phyloP scores from a whole-genome alignment of 2,113 vertebrate species.

The Aythya baeri region DNA sequence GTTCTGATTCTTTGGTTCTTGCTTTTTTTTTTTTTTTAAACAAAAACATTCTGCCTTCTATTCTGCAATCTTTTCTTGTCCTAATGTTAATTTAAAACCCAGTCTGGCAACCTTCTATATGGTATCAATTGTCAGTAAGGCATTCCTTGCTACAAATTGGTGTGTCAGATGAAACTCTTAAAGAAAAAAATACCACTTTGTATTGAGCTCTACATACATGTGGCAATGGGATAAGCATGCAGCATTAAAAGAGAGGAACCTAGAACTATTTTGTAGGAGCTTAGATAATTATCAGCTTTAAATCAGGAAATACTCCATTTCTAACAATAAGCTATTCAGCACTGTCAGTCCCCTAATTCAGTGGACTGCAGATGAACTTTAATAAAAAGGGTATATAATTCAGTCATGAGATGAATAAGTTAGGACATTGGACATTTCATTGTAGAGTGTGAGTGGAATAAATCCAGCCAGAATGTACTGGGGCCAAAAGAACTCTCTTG shows the following conservation, averaged over 20 bases:
- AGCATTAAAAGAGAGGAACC: neutral
- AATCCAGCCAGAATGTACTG: neutral
- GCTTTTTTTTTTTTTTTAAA: no score
- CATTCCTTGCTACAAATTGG: neutral
- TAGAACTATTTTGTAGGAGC: neutral
- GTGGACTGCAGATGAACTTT: neutral
- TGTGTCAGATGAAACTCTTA: neutral
- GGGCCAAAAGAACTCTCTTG: neutral
- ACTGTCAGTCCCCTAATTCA: constrained; percentile 2
- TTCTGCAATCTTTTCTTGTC: neutral
- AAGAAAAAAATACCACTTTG: neutral
- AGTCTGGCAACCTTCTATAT: neutral
- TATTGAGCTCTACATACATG: neutral
- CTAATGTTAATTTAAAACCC: constrained; percentile 30
- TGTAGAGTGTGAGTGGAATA: neutral
- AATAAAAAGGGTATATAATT: constrained; percentile 35
- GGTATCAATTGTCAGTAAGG: neutral
- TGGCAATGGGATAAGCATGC: neutral
- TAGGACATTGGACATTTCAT: neutral
- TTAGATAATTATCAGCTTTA: constrained; percentile 20
- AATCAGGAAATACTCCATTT: neutral
- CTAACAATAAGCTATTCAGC: neutral
- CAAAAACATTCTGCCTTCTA: neutral
- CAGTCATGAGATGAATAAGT: constrained; percentile 55
- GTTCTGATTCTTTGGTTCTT: neutral